phyloP scores from a whole-genome alignment of 2,888 invertebrate species.

The Phyto melanocephala region DNA sequence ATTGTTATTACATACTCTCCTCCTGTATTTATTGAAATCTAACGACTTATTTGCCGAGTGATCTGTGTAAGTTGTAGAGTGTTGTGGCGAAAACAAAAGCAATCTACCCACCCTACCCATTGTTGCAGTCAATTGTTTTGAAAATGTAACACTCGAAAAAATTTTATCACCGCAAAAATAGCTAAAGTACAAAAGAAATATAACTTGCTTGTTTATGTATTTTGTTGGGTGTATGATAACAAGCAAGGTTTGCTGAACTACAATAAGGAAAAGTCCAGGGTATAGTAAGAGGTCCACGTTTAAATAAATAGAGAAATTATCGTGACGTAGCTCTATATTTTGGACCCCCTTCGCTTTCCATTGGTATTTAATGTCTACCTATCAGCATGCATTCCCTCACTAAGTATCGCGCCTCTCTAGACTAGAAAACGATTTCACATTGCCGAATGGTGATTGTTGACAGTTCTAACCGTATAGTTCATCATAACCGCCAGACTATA shows the following conservation, averaged over 20 bases:
- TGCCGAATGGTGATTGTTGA: no score
- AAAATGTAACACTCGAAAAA: conserved; percentile 21
- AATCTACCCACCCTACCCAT: conserved; percentile 53
- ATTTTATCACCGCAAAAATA: neutral
- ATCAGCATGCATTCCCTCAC: no score
- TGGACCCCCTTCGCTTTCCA: no score
- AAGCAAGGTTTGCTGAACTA: neutral
- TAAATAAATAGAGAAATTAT: no score
- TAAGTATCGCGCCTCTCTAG: no score
- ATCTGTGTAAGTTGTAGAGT: conserved; percentile 32
- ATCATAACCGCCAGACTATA: no score
- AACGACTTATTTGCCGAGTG: conserved; percentile 51
- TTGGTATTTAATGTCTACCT: no score
- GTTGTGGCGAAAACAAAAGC: neutral
- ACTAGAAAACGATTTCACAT: no score
- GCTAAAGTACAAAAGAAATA: neutral
- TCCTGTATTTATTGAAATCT: conserved; percentile 34
- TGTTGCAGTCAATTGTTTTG: conserved; percentile 36
- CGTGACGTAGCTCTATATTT: no score
- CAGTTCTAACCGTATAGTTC: no score
- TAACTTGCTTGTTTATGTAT: neutral
- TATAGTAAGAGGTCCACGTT: neutral
- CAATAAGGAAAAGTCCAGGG: neutral
- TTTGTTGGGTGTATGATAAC: conserved; percentile 17
- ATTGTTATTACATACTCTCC: neutral